Evolutionary conservation across 2,888 invertebrate genomes (phyloP).

Genomic region (Leptopilina syphax): DNA sequence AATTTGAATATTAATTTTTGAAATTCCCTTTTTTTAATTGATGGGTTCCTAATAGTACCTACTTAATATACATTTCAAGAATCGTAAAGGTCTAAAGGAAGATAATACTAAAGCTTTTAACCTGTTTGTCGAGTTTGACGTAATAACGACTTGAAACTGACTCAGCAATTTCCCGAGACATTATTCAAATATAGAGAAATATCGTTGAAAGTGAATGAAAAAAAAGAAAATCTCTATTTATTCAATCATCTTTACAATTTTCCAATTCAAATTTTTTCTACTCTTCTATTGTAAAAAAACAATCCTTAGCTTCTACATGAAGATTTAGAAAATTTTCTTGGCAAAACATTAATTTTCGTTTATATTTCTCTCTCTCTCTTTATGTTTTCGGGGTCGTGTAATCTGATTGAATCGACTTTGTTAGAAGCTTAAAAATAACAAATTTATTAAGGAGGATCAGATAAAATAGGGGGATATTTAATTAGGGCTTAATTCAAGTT

Average conservation of each 20-base stretch:
- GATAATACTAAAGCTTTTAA: slow-evolving; percentile 47
- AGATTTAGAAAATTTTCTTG: too few species aligned
- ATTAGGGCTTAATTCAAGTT: slow-evolving; percentile 4
- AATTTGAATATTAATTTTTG: too few species aligned
- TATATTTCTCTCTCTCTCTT: background rate
- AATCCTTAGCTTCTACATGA: too few species aligned
- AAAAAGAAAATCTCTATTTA: background rate
- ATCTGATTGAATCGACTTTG: slow-evolving; percentile 7
- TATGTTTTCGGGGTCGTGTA: background rate
- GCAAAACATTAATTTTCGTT: background rate
- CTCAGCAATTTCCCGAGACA: slow-evolving; percentile 53
- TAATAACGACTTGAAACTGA: slow-evolving; percentile 45
- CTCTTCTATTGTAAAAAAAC: too few species aligned
- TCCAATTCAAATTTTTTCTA: background rate
- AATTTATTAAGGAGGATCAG: slow-evolving; percentile 11
- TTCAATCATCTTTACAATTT: background rate
- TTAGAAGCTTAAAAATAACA: slow-evolving; percentile 9
- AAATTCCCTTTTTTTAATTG: background rate
- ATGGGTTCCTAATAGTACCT: background rate
- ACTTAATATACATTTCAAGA: slow-evolving; percentile 25
- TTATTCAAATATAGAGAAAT: slow-evolving; percentile 42
- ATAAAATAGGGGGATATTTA: slow-evolving; percentile 8
- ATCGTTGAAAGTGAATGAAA: background rate
- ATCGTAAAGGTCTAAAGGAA: slow-evolving; percentile 41
- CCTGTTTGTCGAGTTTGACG: slow-evolving; percentile 41